phyloP scores from a whole-genome alignment of 2,888 invertebrate genomes.

The Siphlonurus alternatus region DNA sequence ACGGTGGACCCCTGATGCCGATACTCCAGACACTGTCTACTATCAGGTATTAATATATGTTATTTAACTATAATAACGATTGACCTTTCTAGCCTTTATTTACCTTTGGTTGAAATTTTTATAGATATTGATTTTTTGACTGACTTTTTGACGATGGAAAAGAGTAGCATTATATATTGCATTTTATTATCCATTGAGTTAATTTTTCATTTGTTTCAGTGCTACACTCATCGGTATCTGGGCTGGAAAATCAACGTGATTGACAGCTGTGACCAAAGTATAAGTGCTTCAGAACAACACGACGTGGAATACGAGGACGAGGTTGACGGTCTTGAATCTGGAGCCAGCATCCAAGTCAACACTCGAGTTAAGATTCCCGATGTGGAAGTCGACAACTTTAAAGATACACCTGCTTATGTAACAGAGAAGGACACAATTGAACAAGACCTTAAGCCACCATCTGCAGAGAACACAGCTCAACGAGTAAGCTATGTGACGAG shows the following conservation, averaged over 20 bases:
- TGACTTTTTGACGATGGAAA: too few relatives aligned
- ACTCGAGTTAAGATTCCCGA: slow-evolving; percentile 31
- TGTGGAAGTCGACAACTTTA: not conserved
- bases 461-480: slow-evolving; percentile 8
- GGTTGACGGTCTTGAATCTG: slow-evolving; percentile 35
- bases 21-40: slow-evolving; percentile 81
- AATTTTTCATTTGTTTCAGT: slow-evolving; percentile 34
- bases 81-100: not conserved
- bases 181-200: too few relatives aligned
- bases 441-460: slow-evolving; percentile 11
- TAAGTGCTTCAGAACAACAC: slow-evolving; percentile 16
- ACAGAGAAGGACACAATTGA: not conserved
- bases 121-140: too few relatives aligned
- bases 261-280: slow-evolving; percentile 53
- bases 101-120: not conserved
- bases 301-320: slow-evolving; percentile 23
- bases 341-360: slow-evolving; percentile 46
- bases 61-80: slow-evolving; percentile 4
- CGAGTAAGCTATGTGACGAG: not conserved
- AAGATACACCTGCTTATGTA: not conserved
- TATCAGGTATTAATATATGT: slow-evolving; percentile 55
- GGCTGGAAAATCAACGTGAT: slow-evolving; percentile 91
- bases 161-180: too few relatives aligned
- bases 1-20: slow-evolving; percentile 69
- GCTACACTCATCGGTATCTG: slow-evolving; percentile 81